Evolutionary conservation across 2,888 invertebrate genomes (phyloP).

Genomic region (Exocentrus adspersus): DNA sequence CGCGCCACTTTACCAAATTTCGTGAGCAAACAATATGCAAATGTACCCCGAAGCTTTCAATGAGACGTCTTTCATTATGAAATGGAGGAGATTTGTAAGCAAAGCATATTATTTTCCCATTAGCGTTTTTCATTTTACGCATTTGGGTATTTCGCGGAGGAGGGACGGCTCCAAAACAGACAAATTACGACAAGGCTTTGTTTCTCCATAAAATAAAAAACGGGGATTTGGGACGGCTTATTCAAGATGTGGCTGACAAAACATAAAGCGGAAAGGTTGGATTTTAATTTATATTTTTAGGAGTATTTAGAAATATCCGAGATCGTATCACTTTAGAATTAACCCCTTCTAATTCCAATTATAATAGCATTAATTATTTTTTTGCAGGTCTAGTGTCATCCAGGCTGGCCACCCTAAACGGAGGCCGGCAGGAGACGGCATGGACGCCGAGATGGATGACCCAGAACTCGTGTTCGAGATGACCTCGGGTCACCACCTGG

Average conservation of each 20-base stretch:
- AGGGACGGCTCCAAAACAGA: neutral
- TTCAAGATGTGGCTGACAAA: neutral
- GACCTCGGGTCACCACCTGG: conserved; percentile 57
- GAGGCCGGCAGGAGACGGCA: conserved; percentile 61
- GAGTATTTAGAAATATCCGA: too few species aligned
- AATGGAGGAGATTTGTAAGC: conserved; percentile 14
- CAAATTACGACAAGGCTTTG: conserved; percentile 26
- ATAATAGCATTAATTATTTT: conserved; percentile 29
- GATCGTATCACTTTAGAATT: too few species aligned
- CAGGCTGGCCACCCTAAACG: conserved; percentile 46
- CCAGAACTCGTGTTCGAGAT: conserved; percentile 61
- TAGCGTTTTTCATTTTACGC: conserved; percentile 16
- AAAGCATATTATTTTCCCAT: conserved; percentile 23
- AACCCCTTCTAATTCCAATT: too few species aligned
- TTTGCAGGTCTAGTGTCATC: conserved; percentile 47
- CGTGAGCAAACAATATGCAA: conserved; percentile 34
- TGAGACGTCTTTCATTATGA: conserved; percentile 30
- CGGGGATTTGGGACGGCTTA: neutral
- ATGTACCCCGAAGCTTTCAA: conserved; percentile 22
- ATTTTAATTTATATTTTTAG: neutral
- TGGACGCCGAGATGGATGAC: conserved; percentile 62
- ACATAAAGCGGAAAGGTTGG: neutral
- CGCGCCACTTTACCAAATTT: neutral
- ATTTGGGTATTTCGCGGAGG: neutral
- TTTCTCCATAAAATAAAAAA: conserved; percentile 4